Conservation (phyloP, 2,888 invertebrate genomes). For the Crocallis elinguaria region DNA sequence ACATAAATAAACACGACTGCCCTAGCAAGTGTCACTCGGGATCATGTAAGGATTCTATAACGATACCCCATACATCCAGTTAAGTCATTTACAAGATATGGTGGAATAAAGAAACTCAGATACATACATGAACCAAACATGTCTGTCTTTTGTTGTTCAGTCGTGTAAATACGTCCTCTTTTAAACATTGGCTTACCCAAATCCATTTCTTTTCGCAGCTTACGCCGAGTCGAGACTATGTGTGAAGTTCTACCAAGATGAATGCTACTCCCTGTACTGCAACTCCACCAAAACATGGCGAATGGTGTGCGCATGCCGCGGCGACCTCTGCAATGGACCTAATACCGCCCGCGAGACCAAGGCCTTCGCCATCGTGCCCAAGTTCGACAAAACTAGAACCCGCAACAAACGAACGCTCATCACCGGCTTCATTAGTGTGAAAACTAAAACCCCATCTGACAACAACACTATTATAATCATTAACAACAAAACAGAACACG, state of each 20-base stretch:
- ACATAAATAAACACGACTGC: too few relatives aligned
- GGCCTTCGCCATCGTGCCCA: slow-evolving; percentile 61
- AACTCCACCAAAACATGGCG: slow-evolving; percentile 73
- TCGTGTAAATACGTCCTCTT: background rate
- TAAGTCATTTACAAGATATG: too few relatives aligned
- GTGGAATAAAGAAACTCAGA: too few relatives aligned
- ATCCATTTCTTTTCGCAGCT: slow-evolving; percentile 52
- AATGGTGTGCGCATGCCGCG: slow-evolving; percentile 75
- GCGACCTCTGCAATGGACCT: slow-evolving; percentile 74
- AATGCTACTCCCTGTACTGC: slow-evolving; percentile 74
- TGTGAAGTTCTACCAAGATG: slow-evolving; percentile 76
- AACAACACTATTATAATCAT: slow-evolving; percentile 22
- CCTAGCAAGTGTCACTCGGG: too few relatives aligned
- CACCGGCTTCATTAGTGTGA: slow-evolving; percentile 35
- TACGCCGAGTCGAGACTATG: slow-evolving; percentile 73
- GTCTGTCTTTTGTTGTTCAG: too few relatives aligned
- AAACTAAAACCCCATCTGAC: slow-evolving; percentile 29
- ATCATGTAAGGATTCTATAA: too few relatives aligned
- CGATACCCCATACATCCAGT: too few relatives aligned
- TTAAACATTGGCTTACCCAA: background rate
- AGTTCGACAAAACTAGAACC: slow-evolving; percentile 38
- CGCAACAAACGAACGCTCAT: slow-evolving; percentile 44
- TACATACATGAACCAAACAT: too few relatives aligned
- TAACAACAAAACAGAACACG: slow-evolving; percentile 19
- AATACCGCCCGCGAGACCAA: slow-evolving; percentile 64